A percentile compares a stretch with the other conserved stretches of the same genome.
Evolutionary conservation across 2,888 invertebrate species (phyloP).

Genomic region (Aspidapion aeneum): DNA sequence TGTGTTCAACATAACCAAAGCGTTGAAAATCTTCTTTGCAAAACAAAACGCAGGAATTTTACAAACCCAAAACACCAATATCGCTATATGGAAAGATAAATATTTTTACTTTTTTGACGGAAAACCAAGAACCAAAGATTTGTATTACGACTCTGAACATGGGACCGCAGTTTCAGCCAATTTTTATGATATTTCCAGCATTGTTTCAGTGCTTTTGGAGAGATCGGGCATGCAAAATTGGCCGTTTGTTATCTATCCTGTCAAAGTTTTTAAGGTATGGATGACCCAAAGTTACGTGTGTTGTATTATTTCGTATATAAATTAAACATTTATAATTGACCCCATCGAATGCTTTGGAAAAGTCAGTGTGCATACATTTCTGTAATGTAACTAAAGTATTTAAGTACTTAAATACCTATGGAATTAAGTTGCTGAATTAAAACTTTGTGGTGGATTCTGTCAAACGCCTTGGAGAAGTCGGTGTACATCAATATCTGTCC

Average conservation of each 20-base stretch:
- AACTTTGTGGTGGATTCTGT: too few species aligned
- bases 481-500: too few species aligned
- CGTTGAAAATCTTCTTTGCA: conserved; percentile 54
- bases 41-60: conserved; percentile 54
- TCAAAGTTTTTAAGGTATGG: conserved; percentile 34
- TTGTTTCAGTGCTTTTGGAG: conserved; percentile 53
- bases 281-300: too few species aligned
- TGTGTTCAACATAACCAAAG: conserved; percentile 51
- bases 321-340: too few species aligned
- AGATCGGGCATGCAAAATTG: conserved; percentile 32
- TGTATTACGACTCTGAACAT: conserved; percentile 51
- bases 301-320: too few species aligned
- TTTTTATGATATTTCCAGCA: conserved; percentile 52
- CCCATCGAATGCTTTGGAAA: too few species aligned
- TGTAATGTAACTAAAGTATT: too few species aligned
- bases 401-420: too few species aligned
- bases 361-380: too few species aligned
- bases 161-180: conserved; percentile 58
- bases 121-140: conserved; percentile 53
- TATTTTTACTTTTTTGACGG: conserved; percentile 64
- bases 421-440: too few species aligned
- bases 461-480: too few species aligned
- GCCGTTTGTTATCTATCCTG: conserved; percentile 36
- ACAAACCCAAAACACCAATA: conserved; percentile 43
- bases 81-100: conserved; percentile 57